Conservation (phyloP, 2,113 vertebrate species). For the Protomyctophum bolini region DNA sequence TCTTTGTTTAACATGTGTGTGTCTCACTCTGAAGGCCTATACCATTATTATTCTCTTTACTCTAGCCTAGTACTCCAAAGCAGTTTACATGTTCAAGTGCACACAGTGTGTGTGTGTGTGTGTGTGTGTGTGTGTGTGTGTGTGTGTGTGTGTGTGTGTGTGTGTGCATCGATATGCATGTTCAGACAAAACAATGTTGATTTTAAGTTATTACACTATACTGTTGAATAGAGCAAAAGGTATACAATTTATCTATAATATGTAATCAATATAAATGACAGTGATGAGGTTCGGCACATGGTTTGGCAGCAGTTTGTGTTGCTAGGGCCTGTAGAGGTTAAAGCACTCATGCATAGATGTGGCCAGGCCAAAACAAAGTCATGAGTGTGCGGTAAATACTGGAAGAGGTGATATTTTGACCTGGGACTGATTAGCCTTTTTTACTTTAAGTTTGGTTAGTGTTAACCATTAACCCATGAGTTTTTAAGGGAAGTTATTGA, state of each 20-base stretch:
- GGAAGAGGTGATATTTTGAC: slow-evolving; percentile 61
- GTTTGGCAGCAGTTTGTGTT: slow-evolving; percentile 30
- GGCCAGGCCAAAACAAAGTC: slow-evolving; percentile 60
- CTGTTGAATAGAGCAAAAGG: no score
- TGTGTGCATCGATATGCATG: no score
- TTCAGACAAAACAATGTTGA: no score
- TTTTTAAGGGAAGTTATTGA: slow-evolving; percentile 50
- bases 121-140: no score
- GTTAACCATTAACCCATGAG: slow-evolving; percentile 70
- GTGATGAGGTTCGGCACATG: background rate
- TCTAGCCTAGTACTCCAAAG: no score
- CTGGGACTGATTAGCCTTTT: slow-evolving; percentile 49
- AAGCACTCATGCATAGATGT: slow-evolving; percentile 56
- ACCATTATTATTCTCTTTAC: no score
- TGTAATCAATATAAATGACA: background rate
- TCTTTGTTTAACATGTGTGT: slow-evolving; percentile 56
- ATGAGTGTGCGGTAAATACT: slow-evolving; percentile 74
- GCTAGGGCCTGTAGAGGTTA: slow-evolving; percentile 53
- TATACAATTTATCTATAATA: no score
- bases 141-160: no score
- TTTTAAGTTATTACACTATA: no score
- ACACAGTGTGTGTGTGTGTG: no score
- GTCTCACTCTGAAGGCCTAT: slow-evolving; percentile 25
- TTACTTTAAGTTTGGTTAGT: slow-evolving; percentile 63
- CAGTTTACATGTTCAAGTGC: no score